These are phyloP conservation scores for Diabrotica virgifera DNA, from an alignment of 1,140 invertebrate species.

Conservation along the genomic window DNA sequence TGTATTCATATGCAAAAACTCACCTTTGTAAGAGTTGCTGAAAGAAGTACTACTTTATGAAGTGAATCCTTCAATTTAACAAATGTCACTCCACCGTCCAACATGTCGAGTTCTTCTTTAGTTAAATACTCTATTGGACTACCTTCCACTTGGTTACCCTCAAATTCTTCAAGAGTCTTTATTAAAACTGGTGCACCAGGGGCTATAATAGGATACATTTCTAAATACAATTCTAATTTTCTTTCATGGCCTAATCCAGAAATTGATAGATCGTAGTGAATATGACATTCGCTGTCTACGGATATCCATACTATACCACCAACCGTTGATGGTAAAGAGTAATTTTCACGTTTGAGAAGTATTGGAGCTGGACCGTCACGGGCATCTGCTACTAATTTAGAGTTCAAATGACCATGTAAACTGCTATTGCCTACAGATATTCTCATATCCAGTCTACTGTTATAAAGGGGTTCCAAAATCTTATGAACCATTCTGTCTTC, in stretches of 20 bases:
- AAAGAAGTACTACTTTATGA: slow-evolving; percentile 49
- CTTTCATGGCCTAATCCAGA: slow-evolving; percentile 38
- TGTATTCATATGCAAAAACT: slow-evolving; percentile 12
- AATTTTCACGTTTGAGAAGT: slow-evolving; percentile 59
- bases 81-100: slow-evolving; percentile 60
- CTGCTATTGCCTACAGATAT: slow-evolving; percentile 60
- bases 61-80: slow-evolving; percentile 56
- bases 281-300: slow-evolving; percentile 75
- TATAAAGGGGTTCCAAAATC: slow-evolving; percentile 74
- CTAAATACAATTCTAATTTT: slow-evolving; percentile 57
- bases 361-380: slow-evolving; percentile 65
- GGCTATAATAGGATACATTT: slow-evolving; percentile 62
- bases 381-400: slow-evolving; percentile 71
- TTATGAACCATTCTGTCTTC: slow-evolving; percentile 63
- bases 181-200: slow-evolving; percentile 62
- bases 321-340: slow-evolving; percentile 49
- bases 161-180: slow-evolving; percentile 61
- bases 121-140: slow-evolving; percentile 57
- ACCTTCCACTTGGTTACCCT: slow-evolving; percentile 58
- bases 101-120: slow-evolving; percentile 56
- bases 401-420: slow-evolving; percentile 62
- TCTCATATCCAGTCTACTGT: slow-evolving; percentile 72
- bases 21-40: slow-evolving; percentile 54
- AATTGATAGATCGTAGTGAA: slow-evolving; percentile 76
- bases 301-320: slow-evolving; percentile 79